These are phyloP conservation scores for Drosophila pectinifera DNA, from an alignment of 1,140 invertebrate genomes.

Conservation along the genomic window DNA sequence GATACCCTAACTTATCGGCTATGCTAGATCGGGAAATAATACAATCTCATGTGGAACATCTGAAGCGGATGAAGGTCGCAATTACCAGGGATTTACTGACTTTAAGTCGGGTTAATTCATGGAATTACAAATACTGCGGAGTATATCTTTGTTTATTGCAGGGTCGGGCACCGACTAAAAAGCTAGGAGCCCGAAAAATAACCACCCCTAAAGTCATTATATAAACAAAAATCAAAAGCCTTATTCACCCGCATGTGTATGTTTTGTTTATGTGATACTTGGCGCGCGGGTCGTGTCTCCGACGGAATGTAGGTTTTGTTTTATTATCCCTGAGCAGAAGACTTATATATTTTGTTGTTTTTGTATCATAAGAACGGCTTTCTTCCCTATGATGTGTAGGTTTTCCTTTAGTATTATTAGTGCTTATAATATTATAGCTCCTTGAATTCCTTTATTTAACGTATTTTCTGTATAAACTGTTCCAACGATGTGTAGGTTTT, in stretches of 20 bases:
- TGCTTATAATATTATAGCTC: no score
- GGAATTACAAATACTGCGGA: no score
- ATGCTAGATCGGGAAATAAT: background rate
- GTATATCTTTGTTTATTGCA: background rate
- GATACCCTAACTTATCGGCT: constrained; percentile 26
- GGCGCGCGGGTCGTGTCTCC: no score
- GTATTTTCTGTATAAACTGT: no score
- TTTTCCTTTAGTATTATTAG: no score
- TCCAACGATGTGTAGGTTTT: background rate
- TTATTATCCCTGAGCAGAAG: no score
- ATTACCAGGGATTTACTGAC: background rate
- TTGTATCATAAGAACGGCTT: no score
- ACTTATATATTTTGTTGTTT: no score
- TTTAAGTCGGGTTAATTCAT: background rate
- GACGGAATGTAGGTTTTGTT: no score
- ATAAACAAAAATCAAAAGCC: background rate
- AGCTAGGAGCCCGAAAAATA: background rate
- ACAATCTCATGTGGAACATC: background rate
- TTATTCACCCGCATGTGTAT: background rate
- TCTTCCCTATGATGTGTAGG: no score
- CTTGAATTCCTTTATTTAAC: no score
- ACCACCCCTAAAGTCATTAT: background rate
- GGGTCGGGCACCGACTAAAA: background rate
- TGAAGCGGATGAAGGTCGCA: no score
- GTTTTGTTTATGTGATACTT: background rate